Base-by-base conservation (phyloP, 1,140 invertebrate genomes). In the Hypsibius dujardini region DNA sequence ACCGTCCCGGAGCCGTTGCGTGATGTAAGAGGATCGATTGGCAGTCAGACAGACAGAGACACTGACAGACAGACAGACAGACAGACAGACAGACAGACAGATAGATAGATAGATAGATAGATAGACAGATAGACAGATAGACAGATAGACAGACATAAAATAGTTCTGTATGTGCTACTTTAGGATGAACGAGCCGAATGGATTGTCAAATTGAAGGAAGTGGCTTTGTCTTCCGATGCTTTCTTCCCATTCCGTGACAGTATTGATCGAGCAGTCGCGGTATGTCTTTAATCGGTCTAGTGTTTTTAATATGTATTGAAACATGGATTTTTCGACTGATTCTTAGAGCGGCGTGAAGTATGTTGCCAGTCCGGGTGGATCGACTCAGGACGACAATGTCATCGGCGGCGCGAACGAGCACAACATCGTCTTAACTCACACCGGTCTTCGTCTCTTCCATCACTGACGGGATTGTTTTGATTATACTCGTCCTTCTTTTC, bases 221-320 rank as follows among this genome's bases (percentile, higher is more conserved):
- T 98, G 3, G 87, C 89, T 28, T 80, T 98, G 0, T 91, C 91
- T n/a, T 97, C 94, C 0, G 95, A 98, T 82, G 94, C 94, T 0
- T 98, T 98, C 83, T 97, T 98, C 81, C 95, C 95, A 47, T 98
- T 98, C 83, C 84, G 92, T 75, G 95, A 98, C 76, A 98, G 97
- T 77, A 88, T 98, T 70, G 94, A 98, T 79, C 84, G 94, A 75
- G 94, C 95, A 72, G 83, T 84, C 75, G 84, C 91, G 84, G 92
- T 95, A 79, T 78, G 46, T 14, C 60, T 1, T 2, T 12, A 67
- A 67, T 12, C 12, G 12, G 7, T 67, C 12, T 12, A 42, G 12
- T 12, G 45, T 67, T 42, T 7, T 67, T 67, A 15, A 67, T 15
- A 67, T 67, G 62, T 12, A 15, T 42, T 67, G 42, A 42, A 67